Evolutionary conservation across 2,797 vertebrate species (phyloP).

Genomic region (Calcarius lapponicus): DNA sequence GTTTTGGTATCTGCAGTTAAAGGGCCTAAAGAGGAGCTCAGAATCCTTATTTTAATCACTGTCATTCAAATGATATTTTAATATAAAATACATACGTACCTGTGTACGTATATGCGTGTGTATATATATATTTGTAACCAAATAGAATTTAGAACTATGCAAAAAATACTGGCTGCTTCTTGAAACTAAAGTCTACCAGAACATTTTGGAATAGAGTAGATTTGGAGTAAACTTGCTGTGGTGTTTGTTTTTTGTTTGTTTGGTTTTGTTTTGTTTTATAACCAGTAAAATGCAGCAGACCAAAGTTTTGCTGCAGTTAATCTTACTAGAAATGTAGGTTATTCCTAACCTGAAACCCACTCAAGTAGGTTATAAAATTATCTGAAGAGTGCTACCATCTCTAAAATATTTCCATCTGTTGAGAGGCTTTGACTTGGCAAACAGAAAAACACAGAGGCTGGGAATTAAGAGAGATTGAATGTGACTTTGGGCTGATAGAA

Average conservation of each 20-base stretch:
- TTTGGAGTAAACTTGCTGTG: background rate
- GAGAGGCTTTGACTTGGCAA: constrained; percentile 2
- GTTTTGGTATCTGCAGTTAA: background rate
- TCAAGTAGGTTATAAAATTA: background rate
- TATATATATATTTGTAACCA: constrained; percentile 36
- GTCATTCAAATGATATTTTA: constrained; percentile 22
- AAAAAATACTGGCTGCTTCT: constrained; percentile 47
- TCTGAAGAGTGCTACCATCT: background rate
- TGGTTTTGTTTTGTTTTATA: background rate
- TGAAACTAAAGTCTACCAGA: constrained; percentile 5
- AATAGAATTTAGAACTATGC: constrained; percentile 63
- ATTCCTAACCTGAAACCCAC: background rate
- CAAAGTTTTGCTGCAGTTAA: constrained; percentile 6
- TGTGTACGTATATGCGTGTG: background rate
- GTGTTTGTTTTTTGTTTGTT: background rate
- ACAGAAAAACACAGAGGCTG: background rate
- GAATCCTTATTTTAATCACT: background rate
- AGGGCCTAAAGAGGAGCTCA: background rate
- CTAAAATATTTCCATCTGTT: constrained; percentile 11
- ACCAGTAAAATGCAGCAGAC: background rate
- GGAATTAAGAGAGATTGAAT: background rate
- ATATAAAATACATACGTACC: background rate
- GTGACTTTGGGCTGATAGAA: background rate
- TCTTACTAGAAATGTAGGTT: background rate
- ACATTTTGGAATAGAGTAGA: constrained; percentile 1